Conservation (phyloP, 2,797 vertebrate species). For the Psittacula echo region DNA sequence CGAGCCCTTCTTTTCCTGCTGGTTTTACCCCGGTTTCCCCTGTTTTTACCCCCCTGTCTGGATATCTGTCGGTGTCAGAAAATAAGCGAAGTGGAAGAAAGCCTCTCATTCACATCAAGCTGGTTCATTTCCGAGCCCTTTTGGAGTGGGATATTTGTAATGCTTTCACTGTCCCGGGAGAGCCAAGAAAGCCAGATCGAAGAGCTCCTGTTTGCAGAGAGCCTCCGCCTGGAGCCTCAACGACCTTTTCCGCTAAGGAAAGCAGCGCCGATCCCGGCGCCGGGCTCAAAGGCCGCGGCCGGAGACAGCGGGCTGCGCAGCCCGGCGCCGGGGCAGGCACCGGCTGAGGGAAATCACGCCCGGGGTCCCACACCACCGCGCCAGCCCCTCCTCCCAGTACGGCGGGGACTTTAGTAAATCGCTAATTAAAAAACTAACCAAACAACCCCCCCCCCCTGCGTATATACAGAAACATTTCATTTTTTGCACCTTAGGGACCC, state of each 20-base stretch:
- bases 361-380: neutral
- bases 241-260: conserved; percentile 39
- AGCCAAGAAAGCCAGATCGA: neutral
- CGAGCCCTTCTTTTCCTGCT: neutral
- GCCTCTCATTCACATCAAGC: neutral
- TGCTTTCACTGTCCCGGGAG: neutral
- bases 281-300: conserved; percentile 5
- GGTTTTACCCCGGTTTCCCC: neutral
- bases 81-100: neutral
- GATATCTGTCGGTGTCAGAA: neutral
- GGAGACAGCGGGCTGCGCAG: neutral
- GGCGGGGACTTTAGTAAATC: neutral
- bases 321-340: neutral
- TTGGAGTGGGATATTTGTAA: neutral
- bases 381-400: neutral
- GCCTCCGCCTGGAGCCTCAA: neutral
- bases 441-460: too few species aligned
- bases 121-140: neutral
- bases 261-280: neutral
- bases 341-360: neutral
- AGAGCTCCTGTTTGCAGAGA: neutral
- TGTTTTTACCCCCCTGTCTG: neutral
- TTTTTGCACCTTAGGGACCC: neutral
- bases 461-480: neutral
- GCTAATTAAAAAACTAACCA: neutral